Evolutionary conservation across 1,140 invertebrate species (phyloP), one percentile per base, ranked within the genome.

Genomic region (Pseudomyrmex flavicornis): DNA sequence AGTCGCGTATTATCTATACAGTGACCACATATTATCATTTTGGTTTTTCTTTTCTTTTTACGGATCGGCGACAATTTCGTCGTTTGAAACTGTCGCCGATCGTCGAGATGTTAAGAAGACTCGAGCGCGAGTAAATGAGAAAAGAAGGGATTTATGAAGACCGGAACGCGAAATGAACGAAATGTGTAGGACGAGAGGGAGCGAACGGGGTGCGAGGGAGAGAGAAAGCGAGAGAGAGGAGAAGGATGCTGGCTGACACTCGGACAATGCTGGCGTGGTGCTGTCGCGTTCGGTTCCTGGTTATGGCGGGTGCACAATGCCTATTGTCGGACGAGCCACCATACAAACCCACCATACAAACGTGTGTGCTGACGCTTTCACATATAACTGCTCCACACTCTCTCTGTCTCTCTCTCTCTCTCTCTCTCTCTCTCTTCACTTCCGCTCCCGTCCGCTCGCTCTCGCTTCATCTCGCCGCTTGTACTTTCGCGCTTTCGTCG

Each of bases 241-340:
- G 61, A 63, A 77, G 84, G 88, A 90, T 86, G 86, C 91, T 84
- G 88, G 85, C 90, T 93, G 93, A 93, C 93, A 94, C 91, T 94
- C 91, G 93, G 93, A 94, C 92, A 94, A 94, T 93, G 86, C 91
- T 86, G 89, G 86, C 85, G 85, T 87, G 90, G 85, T 89, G 91
- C 91, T 94, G 93, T 93, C 93, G 92, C 90, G 88, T 92, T 93
- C 90, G 91, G 92, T 93, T 92, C 91, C 93, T 94, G 93, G 91
- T 94, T 93, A 93, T 94, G 93, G 93, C 93, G 92, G 91, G 89
- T 92, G 87, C 91, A 94, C 93, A 94, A 94, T 94, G 92, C 93
- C 93, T 91, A 94, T 94, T 94, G 93, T 94, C 90, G 88, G 85
- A 88, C 88, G 90, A 91, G 90, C 90, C 88, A 89, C 85, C 82